Evolutionary conservation across 2,113 vertebrate species (phyloP).

Genomic region (Hucho hucho): DNA sequence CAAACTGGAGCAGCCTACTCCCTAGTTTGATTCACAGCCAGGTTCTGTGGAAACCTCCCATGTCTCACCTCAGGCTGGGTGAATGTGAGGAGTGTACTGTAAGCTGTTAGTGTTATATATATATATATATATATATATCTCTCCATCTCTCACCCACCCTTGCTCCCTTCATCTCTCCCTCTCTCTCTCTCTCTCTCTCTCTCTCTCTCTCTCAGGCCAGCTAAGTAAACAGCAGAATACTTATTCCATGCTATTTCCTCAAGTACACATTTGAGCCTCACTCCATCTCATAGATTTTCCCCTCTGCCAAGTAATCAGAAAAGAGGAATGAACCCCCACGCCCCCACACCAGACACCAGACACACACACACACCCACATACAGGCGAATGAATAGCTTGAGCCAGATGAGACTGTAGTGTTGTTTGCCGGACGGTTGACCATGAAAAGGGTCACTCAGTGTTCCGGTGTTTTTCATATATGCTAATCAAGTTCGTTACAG

Average conservation of each 20-base stretch:
- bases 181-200: neutral
- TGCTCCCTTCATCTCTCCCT: too few species aligned
- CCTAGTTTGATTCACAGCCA: neutral
- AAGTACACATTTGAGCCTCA: constrained; percentile 3
- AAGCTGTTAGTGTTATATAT: too few species aligned
- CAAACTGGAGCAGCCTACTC: neutral
- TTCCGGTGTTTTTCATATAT: constrained; percentile 6
- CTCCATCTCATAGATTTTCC: neutral
- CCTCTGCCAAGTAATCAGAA: neutral
- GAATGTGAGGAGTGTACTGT: neutral
- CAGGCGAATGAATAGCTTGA: neutral
- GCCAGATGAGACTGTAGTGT: neutral
- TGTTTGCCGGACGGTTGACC: neutral
- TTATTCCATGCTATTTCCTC: neutral
- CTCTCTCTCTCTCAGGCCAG: neutral
- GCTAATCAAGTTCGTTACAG: neutral
- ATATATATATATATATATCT: too few species aligned
- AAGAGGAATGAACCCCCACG: neutral
- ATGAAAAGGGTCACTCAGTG: neutral
- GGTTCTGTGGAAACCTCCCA: neutral
- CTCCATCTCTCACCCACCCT: too few species aligned
- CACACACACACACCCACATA: too few species aligned
- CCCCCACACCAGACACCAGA: too few species aligned
- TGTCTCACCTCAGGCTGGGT: neutral
- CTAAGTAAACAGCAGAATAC: neutral